A percentile compares a stretch with the other conserved stretches of the same genome.
Evolutionary conservation across 2,113 vertebrate genomes (phyloP).

Genomic region (Desmodus rotundus): DNA sequence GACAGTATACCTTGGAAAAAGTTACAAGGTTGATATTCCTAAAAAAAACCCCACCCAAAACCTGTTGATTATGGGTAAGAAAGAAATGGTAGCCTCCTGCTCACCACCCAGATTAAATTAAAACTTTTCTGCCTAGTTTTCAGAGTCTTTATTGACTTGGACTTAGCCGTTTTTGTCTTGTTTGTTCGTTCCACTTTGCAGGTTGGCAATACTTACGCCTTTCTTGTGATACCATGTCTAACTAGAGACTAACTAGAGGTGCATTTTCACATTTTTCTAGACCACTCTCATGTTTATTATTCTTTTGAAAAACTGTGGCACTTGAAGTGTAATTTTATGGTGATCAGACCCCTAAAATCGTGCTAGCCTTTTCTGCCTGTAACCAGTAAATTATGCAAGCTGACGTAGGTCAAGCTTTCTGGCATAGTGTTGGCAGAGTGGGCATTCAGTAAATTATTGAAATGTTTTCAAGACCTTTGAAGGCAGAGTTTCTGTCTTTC

Average conservation of each 20-base stretch:
- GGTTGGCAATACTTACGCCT: not conserved
- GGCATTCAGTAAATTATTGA: not conserved
- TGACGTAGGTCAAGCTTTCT: not conserved
- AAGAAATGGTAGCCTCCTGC: not conserved
- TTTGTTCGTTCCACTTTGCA: not conserved
- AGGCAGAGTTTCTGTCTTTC: not conserved
- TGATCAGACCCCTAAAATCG: not conserved
- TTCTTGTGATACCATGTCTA: not conserved
- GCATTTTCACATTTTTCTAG: not conserved
- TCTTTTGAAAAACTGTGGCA: not conserved
- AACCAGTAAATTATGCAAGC: not conserved
- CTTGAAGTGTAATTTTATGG: conserved; percentile 7
- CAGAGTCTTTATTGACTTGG: not conserved
- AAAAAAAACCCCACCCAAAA: not conserved
- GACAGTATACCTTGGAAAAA: not conserved
- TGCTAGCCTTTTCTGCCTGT: conserved; percentile 22
- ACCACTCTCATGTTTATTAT: not conserved
- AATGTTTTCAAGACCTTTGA: conserved; percentile 9
- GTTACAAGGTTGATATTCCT: not conserved
- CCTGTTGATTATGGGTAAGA: not conserved
- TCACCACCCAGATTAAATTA: not conserved
- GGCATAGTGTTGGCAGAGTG: not conserved
- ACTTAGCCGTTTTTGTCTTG: not conserved
- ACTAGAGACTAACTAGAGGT: not conserved
- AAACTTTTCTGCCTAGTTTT: not conserved